Base-by-base conservation (phyloP, 2,888 invertebrate genomes). In the Limenitis camilla region DNA sequence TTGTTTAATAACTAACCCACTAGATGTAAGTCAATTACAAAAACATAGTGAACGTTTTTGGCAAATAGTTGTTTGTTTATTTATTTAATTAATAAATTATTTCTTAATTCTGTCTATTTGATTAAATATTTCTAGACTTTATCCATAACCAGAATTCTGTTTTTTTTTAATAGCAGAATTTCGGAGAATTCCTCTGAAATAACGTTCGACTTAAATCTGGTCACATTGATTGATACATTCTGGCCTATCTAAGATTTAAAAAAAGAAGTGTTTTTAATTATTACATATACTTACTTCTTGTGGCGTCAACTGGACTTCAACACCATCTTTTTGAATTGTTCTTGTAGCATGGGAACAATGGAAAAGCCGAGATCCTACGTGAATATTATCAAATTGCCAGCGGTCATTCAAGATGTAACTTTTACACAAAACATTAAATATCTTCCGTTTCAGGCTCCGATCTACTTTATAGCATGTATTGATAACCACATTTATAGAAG, bases 271-370 rank as follows among this genome's bases (percentile, higher is more conserved):
- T 28, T 10, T 29, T n/a, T 29, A 35, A 10, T 30, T 10, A 10
- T 5, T n/a, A n/a, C 27, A 33, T n/a, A 50, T 35, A 75, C 78
- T 76, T 70, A 82, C 86, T 71, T 86, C 86, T 72, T 83, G 81
- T 28, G 86, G 84, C 6, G 86, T 75, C 40, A 76, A 81, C 11
- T 83, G 65, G 3, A 76, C 66, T 41, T 76, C 67, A 41, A 71
- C 61, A 39, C 71, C 73, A 72, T 84, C 78, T 58, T 80, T 82
- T 38, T 74, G 67, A 19, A 70, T 53, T 39, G 76, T 71, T 53
- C 57, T 46, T 52, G 58, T 11, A 55, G 59, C 61, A 29, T 60
- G 59, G 9, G 76, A 70, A 29, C 68, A 68, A 56, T 72, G 67
- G 59, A 81, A 67, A 56, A 59, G 60, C 39, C 74, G 69, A 51